Evolutionary conservation across 2,797 vertebrate genomes (phyloP), one percentile per base, ranked within the genome.

Genomic region (Microtus obscurus): DNA sequence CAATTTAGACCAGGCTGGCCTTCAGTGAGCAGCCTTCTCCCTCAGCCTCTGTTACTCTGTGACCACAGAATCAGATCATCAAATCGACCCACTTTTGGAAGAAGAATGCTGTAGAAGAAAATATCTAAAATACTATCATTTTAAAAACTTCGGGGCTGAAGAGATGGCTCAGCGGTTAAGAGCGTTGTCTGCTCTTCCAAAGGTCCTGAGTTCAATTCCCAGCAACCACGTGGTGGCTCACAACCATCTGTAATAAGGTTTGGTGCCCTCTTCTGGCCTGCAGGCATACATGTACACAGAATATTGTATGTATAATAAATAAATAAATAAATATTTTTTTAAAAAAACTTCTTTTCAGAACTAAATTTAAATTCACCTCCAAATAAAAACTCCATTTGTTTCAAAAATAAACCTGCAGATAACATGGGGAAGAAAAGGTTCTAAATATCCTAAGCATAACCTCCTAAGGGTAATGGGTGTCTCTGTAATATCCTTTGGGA

Each of bases 361-460:
- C 23, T 56, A 73, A 92, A 93, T 90, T 95, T 79, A 45, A 65
- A 93, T 92, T 88, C 78, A 81, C 81, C 65, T 90, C 31, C 45
- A 16, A 95, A 69, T 61, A 87, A 97, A 91, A 91, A 73, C 25
- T 63, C 56, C 43, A 37, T 89, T 78, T 96, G 89, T 74, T 74
- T 43, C 43, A 37, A 86, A 86, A 71, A 51, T 86, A 87, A 88
- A 56, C 23, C n/a, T 87, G 48, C n/a, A 87, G 67, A 34, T 59
- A 31, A 21, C 51, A 40, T 3, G 12, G 12, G 45, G 79, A 93
- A 17, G 27, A 93, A 95, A 91, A 65, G 74, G 56, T 40, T 87
- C 73, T 86, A 65, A n/a, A 45, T 77, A 71, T n/a, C 48, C 87
- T 45, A 78, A 91, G 17, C 2, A 5, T 56, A 53, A 81, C 65